These are phyloP conservation scores for Ectemnius continuus DNA, from an alignment of 2,888 invertebrate species.

Conservation along the genomic window DNA sequence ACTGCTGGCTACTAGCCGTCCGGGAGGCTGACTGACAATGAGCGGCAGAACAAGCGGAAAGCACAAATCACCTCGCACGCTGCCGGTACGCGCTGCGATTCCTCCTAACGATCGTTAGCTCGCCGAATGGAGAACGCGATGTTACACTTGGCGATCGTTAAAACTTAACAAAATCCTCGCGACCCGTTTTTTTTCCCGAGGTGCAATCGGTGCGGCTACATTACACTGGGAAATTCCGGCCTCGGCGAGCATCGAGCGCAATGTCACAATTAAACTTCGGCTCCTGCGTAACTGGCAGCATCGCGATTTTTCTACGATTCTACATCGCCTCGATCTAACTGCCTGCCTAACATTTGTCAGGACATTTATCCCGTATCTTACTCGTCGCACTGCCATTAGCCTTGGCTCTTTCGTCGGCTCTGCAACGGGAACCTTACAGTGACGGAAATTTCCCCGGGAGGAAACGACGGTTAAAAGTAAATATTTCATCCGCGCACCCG, in stretches of 20 bases:
- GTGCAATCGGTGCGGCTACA: constrained; percentile 26
- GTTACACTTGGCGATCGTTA: constrained; percentile 63
- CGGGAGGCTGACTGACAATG: constrained; percentile 27
- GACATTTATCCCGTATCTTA: no score
- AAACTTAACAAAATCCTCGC: constrained; percentile 59
- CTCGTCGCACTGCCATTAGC: no score
- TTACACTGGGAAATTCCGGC: constrained; percentile 24
- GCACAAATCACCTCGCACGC: constrained; percentile 41
- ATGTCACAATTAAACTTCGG: no score
- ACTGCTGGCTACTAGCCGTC: constrained; percentile 1
- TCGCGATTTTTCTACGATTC: no score
- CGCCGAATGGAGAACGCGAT: constrained; percentile 53
- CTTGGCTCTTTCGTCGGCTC: no score
- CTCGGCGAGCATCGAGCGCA: not conserved
- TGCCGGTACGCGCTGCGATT: constrained; percentile 46
- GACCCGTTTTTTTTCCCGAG: constrained; percentile 3
- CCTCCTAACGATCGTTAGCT: constrained; percentile 56
- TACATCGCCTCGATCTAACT: no score
- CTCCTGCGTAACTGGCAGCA: no score
- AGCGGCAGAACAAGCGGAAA: constrained; percentile 32
- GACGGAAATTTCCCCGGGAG: no score
- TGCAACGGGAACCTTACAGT: no score
- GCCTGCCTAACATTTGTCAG: no score
- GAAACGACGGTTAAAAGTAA: no score
- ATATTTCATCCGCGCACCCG: no score